Conservation (phyloP, 2,888 invertebrate species). For the Hirtodrosophila histrioides region DNA sequence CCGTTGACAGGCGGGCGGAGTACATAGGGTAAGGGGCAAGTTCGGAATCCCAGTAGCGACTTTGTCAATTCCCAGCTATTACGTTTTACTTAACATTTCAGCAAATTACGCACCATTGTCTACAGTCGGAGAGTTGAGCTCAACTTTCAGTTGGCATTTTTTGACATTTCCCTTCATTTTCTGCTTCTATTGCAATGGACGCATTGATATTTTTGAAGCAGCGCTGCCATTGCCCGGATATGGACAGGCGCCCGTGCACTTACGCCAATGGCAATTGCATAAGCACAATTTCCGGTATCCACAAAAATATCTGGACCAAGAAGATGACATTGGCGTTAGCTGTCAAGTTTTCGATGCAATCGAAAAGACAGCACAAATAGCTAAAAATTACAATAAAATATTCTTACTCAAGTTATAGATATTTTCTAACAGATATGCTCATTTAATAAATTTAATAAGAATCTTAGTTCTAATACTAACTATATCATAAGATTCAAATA, state of each 20-base stretch:
- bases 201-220: constrained; percentile 33
- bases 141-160: constrained; percentile 30
- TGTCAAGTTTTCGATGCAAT: neutral
- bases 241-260: constrained; percentile 35
- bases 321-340: neutral
- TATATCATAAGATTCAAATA: too few species aligned
- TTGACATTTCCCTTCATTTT: constrained; percentile 29
- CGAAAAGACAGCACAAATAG: neutral
- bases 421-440: too few species aligned
- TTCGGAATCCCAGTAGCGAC: constrained; percentile 43
- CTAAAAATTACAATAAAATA: neutral
- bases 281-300: constrained; percentile 70
- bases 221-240: constrained; percentile 38
- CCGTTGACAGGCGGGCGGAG: constrained; percentile 55
- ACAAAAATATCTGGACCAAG: constrained; percentile 27
- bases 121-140: constrained; percentile 26
- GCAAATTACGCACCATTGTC: constrained; percentile 73
- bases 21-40: constrained; percentile 2
- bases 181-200: constrained; percentile 9
- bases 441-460: too few species aligned
- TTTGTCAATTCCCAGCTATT: constrained; percentile 75
- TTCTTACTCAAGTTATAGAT: too few species aligned
- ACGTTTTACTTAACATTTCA: constrained; percentile 69
- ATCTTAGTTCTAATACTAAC: too few species aligned
- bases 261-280: constrained; percentile 63